Base-by-base conservation (phyloP, 92 coral and sea anemone species). In the Desmophyllum pertusum region DNA sequence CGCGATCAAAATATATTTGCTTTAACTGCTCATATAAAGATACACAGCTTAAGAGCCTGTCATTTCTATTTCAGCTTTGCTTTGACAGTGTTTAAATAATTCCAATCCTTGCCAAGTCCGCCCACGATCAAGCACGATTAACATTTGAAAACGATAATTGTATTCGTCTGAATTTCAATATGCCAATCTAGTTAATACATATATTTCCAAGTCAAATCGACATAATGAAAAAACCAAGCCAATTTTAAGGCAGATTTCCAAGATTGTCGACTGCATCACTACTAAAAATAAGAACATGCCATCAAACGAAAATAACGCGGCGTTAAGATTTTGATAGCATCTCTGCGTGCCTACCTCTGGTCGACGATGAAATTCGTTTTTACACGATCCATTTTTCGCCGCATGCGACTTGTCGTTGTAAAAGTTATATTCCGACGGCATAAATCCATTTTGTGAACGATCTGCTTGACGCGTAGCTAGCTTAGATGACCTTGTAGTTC, bases 141-240 rank as follows among this genome's bases (percentile, higher is more conserved):
- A 35, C 33, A 35, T 29, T 31, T 48, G 36, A 50, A 45, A 50
- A 10, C 21, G 10, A 40, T 62, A 63, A 63, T n/a, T 36, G 9
- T 29, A 67, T 73, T 65, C 70, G 65, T 19, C 17, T 35, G 65
- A 50, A 33, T 75, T 50, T 51, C 45, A 62, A 78, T 27, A 13
- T 25, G 25, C 55, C 70, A 78, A 78, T 78, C 53, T 6, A 14
- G 57, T 30, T 40, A 62, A 62, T 29, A n/a, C n/a, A n/a, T n/a
- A 30, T 67, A 63, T 59, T 61, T 61, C 27, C 75, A 48, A 80
- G 42, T 46, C 37, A 45, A 80, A 80, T 21, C 82, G 27, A 27
- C 55, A 17, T 19, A 62, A 59, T 27, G 33, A 8, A 21, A 62
- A 39, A 33, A 31, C 27, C 51, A 43, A 30, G 37, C 75, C 48